Base-by-base conservation (phyloP, 2,888 invertebrate species). In the Sthenelais limicola region DNA sequence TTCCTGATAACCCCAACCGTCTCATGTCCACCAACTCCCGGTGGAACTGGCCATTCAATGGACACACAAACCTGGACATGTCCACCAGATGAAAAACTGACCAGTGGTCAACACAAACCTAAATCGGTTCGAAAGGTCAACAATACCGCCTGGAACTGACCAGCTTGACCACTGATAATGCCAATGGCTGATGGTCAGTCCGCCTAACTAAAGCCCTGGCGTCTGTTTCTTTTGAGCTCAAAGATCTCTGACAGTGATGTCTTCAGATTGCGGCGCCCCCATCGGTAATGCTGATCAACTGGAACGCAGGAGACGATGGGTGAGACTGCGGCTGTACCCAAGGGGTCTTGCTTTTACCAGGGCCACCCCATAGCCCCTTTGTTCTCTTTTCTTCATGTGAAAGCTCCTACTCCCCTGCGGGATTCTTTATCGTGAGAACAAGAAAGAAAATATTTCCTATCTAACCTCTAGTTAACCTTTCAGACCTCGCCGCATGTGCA, bases 391-490 rank as follows among this genome's bases (percentile, higher is more conserved):
- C 35, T n/a, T n/a, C 35, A 24, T 38, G 38, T 62, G 62, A 62
- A 62, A 62, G 62, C n/a, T 43, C 35, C 26, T 43, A 35, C 18
- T 62, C 62, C 62, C 62, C 21, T 33, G 62, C n/a, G n/a, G 62
- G 62, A 62, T 24, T 24, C 43, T 62, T 62, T 62, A 62, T 62
- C 62, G 62, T 38, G 62, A 35, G 43, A 43, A 62, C 62, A 62
- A 62, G 62, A 62, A 38, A 62, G 62, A 62, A 62, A 62, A 62
- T 62, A 62, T 62, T 62, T 62, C 62, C 62, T 62, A 62, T 62
- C 62, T 62, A 62, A 62, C 62, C 62, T 62, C 62, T 62, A 62
- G 35, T 62, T 62, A 62, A 62, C 62, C 62, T 62, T 38, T 38
- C 9, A 43, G 18, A 62, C 38, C 62, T 43, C 43, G 35, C 43